Evolutionary conservation across 2,888 invertebrate genomes (phyloP), one percentile per base, ranked within the genome.

Genomic region (Pyrrhia umbra): DNA sequence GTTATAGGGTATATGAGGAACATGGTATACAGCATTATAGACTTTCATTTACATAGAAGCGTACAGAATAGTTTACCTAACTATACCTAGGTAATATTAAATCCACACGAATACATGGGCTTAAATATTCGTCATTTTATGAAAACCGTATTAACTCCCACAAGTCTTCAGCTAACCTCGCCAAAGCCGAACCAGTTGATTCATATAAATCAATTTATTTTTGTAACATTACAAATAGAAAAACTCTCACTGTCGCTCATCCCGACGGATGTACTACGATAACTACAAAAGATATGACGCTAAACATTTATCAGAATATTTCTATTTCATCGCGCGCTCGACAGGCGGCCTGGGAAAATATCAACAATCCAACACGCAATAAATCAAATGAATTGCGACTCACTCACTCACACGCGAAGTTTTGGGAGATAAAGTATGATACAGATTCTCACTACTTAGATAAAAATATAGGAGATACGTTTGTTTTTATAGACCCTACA

Each of bases 281-380:
- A 10, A 10, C 46, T 49, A 34, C 47, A 50, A 64, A 62, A 46
- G 40, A 16, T 23, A 46, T 54, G 54, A 47, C 47, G 45, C 47
- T 27, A 60, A 34, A 60, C 60, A 62, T 68, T 62, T 56, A 70
- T 69, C 72, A 66, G 46, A 50, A 47, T 55, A 63, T 69, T 64
- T 61, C 52, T 50, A 42, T 67, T 71, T 58, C 64, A 67, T 66
- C 56, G 63, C 60, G 47, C 23, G 49, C 60, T 45, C 59, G 49
- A 69, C 58, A 57, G 40, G 40, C 42, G 21, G 47, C 45, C 57
- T 66, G 50, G 56, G 16, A 62, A 65, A 68, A 65, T 56, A 80
- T 68, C 66, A 67, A 78, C 72, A 75, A 75, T 67, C 50, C 55
- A 15, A 37, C 46, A 45, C 57, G 75, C 64, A 68, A 79, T 79